Evolutionary conservation across 2,113 vertebrate genomes (phyloP), one percentile per base, ranked within the genome.

Genomic region (Alces alces): DNA sequence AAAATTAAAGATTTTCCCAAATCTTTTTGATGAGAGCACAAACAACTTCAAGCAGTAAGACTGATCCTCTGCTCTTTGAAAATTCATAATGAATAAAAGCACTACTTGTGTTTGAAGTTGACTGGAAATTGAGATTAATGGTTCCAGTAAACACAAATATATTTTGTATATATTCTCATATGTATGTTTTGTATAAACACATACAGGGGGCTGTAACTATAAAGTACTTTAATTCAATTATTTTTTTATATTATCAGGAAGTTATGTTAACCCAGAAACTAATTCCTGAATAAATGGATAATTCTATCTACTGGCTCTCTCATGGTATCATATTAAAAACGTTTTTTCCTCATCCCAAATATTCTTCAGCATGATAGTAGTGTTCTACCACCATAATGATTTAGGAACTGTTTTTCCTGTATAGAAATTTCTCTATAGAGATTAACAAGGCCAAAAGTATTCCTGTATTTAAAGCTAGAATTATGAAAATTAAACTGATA

Each of bases 41-140:
- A 95, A 88, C 52, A 89, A 93, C 93, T 83, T 86, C 47, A 73
- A 33, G 50, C 87, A 92, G 2, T 39, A 50, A 92, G 47, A 85
- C 2, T 85, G 19, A 84, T 19, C 17, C 39, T 93, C 55, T 91
- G 33, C 55, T 80, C 57, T 93, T 85, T 66, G 57, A 89, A 97
- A 93, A 47, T 70, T 16, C 86, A 78, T 7, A 92, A 23, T n/a
- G 13, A 95, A 55, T 91, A 93, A 33, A 92, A 90, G 60, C 70
- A 96, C 47, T 61, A 91, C 45, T 36, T 92, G 4, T 87, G 92
- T 93, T 73, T 78, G 17, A 97, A 94, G 0, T 85, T 93, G 97
- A 91, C 94, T 80, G 93, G 96, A 92, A 97, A 87, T 50, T 78
- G 25, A 78, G n/a, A 93, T 80, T 30, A 92, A 94, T 43, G 28